A percentile compares a stretch with the other conserved stretches of the same genome.
Conservation (phyloP, 2,113 vertebrate species). For the Cebus imitator region DNA sequence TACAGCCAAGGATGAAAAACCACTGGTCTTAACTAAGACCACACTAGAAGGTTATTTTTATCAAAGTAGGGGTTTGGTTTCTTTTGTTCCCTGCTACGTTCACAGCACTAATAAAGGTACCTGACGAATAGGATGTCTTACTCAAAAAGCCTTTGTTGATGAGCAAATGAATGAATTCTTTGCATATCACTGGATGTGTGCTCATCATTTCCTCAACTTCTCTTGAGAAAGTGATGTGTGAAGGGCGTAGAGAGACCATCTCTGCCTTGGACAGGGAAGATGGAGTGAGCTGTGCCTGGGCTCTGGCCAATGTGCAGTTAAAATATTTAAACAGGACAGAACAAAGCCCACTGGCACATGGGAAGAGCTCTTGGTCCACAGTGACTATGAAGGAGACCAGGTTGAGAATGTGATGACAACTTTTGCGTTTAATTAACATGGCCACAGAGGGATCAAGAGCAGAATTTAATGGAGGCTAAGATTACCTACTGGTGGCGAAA, state of each 20-base stretch:
- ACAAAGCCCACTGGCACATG: background rate
- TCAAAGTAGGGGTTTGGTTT: background rate
- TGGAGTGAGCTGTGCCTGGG: background rate
- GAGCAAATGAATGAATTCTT: background rate
- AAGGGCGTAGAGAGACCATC: background rate
- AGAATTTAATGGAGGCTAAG: constrained; percentile 45
- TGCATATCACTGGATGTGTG: background rate
- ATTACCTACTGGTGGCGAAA: background rate
- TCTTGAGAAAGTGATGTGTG: background rate
- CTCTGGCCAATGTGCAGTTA: background rate
- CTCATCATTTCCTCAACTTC: background rate
- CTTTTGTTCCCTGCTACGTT: background rate
- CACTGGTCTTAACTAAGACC: background rate
- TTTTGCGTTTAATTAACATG: constrained; percentile 60
- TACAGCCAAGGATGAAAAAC: background rate
- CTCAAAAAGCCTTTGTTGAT: constrained; percentile 27
- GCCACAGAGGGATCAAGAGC: background rate
- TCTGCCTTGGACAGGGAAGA: background rate
- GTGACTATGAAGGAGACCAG: background rate
- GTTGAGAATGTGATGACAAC: background rate
- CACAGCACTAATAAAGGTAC: background rate
- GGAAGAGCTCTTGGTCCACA: background rate
- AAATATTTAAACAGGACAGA: background rate
- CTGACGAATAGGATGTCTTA: background rate
- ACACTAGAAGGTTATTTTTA: background rate